These are phyloP conservation scores for Barbus barbus DNA, from an alignment of 2,113 vertebrate genomes.

Conservation along the genomic window DNA sequence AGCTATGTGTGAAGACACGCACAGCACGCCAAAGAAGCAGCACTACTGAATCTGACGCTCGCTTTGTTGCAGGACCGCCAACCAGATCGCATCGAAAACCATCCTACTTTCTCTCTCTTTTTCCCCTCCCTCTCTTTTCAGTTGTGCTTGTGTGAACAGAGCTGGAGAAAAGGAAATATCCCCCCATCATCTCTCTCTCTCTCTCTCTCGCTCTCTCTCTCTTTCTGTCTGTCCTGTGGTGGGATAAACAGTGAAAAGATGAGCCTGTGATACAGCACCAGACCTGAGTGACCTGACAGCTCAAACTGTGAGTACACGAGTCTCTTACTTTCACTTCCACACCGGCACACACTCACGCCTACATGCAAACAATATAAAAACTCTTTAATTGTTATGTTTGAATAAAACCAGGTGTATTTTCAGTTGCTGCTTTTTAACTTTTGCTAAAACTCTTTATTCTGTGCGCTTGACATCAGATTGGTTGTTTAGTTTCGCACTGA, in stretches of 20 bases:
- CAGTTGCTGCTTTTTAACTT: background rate
- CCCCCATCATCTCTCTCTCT: slow-evolving; percentile 13
- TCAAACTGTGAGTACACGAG: slow-evolving; percentile 61
- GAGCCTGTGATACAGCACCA: slow-evolving; percentile 60
- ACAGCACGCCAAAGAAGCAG: slow-evolving; percentile 52
- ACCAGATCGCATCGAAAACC: slow-evolving; percentile 47
- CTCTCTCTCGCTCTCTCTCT: slow-evolving; percentile 37
- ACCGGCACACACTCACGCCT: slow-evolving; percentile 23
- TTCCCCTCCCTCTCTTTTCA: slow-evolving; percentile 45
- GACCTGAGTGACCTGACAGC: slow-evolving; percentile 58
- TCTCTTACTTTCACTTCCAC: slow-evolving; percentile 49
- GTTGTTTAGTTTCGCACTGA: background rate
- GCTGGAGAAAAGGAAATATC: slow-evolving; percentile 41
- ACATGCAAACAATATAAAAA: slow-evolving; percentile 1
- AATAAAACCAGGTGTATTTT: background rate
- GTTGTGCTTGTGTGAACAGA: slow-evolving; percentile 43
- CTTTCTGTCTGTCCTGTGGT: slow-evolving; percentile 54
- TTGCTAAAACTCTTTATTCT: background rate
- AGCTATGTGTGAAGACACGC: slow-evolving; percentile 57
- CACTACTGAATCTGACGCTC: slow-evolving; percentile 48
- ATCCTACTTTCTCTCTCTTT: slow-evolving; percentile 49
- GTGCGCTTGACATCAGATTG: background rate
- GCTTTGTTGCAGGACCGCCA: slow-evolving; percentile 52
- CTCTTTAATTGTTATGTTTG: slow-evolving; percentile 7
- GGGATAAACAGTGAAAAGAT: slow-evolving; percentile 63